Evolutionary conservation across 1,140 invertebrate genomes (phyloP), one percentile per base, ranked within the genome.

Genomic region (Drepana arcuata): DNA sequence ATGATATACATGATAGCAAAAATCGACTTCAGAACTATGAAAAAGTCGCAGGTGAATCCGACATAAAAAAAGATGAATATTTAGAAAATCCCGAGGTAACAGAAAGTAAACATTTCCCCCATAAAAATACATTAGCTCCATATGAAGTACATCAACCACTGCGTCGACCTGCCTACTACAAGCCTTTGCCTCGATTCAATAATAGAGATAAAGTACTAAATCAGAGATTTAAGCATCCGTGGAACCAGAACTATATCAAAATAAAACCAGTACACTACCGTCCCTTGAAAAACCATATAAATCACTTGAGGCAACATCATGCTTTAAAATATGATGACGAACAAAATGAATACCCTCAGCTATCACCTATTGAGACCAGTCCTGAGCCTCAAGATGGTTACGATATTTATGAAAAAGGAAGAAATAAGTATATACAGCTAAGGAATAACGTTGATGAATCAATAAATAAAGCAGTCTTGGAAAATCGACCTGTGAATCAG

Each of bases 331-430:
- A 72, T 54, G 63, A 69, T 25, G 77, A 79, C 33, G 79, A 77
- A 41, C 58, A 39, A 7, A 82, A 79, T 43, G 75, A 84, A 51
- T 84, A 84, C 57, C 83, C 83, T 24, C 71, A 77, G 54, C 28
- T 69, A 6, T 48, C 33, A 34, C 37, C 39, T 7, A 32, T 34
- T 23, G 62, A 72, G 54, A 48, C 6, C 24, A 39, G 59, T 28
- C 58, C 47, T 10, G 62, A 75, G 24, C 48, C 48, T 11, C 49
- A 68, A 7, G 75, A 83, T 14, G 81, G 81, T 14, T 74, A 83
- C 39, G 81, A 84, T 48, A 83, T 82, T 39, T 84, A 68, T 35
- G 65, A 83, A 53, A 70, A 67, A 42, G 75, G 80, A 32, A 80
- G 74, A 63, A 46, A 43, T 13, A 71, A 70, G 27, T 84, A 69